phyloP scores from a whole-genome alignment of 2,797 vertebrate genomes.

The Selene dorsalis region DNA sequence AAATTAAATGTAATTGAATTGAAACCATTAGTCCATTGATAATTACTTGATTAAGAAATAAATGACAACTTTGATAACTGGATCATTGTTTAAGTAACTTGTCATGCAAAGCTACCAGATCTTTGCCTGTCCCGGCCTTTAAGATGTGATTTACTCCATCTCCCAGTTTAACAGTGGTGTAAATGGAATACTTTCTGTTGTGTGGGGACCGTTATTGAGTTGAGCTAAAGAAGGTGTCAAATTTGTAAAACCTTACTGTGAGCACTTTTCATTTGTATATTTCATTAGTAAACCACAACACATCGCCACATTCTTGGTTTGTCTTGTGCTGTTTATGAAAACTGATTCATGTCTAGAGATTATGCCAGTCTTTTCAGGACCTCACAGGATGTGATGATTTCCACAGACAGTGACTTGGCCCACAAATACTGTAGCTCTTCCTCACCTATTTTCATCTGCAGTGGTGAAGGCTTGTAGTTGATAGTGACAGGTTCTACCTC shows the following conservation, averaged over 20 bases:
- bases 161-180: too few species aligned
- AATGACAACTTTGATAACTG: background rate
- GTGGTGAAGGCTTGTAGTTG: constrained; percentile 98
- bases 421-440: constrained; percentile 13
- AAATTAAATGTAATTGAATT: background rate
- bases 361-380: background rate
- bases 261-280: background rate
- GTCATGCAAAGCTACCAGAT: background rate
- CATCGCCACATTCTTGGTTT: constrained; percentile 1
- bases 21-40: background rate
- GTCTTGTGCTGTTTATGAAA: background rate
- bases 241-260: background rate
- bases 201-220: background rate
- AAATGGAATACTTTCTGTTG: background rate
- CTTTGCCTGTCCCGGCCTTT: background rate
- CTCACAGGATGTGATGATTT: constrained; percentile 6
- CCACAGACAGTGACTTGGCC: background rate
- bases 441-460: constrained; percentile 98
- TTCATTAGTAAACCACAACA: too few species aligned
- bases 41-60: background rate
- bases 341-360: background rate
- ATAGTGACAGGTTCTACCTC: constrained; percentile 95
- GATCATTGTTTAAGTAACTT: background rate
- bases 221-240: background rate
- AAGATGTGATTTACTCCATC: background rate